Evolutionary conservation across 2,113 vertebrate genomes (phyloP).

Genomic region (Spea multiplicata): DNA sequence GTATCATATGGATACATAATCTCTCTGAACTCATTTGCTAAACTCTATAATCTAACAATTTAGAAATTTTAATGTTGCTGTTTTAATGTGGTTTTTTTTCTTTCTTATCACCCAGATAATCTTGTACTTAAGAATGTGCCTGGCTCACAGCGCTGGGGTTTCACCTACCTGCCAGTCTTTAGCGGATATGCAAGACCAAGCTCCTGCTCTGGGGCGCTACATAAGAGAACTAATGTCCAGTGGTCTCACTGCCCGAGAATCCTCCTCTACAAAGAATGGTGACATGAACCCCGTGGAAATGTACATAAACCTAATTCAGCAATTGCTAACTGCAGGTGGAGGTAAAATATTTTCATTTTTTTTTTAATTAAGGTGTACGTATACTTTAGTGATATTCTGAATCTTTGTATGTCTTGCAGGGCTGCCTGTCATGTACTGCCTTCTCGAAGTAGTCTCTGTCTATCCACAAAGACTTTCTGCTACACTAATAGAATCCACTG

Average conservation of each 20-base stretch:
- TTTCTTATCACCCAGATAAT: conserved; percentile 73
- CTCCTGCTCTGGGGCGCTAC: conserved; percentile 88
- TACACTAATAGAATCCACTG: conserved; percentile 86
- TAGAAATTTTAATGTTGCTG: background rate
- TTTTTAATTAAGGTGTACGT: too few species aligned
- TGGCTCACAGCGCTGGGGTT: conserved; percentile 88
- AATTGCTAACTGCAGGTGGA: conserved; percentile 85
- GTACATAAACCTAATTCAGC: conserved; percentile 91
- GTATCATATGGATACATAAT: conserved; percentile 57
- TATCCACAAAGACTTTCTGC: conserved; percentile 86
- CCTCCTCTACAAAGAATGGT: conserved; percentile 69
- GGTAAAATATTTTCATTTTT: conserved; percentile 64
- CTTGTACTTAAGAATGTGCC: conserved; percentile 92
- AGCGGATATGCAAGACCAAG: conserved; percentile 93
- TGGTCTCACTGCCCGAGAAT: conserved; percentile 60
- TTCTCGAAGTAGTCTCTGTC: conserved; percentile 91
- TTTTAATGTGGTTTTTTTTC: background rate
- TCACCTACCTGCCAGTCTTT: conserved; percentile 79
- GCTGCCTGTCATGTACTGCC: conserved; percentile 94
- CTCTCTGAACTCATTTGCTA: conserved; percentile 22
- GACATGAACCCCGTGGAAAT: conserved; percentile 84
- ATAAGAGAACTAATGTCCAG: conserved; percentile 77
- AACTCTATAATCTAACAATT: background rate
- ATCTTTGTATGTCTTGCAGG: conserved; percentile 62
- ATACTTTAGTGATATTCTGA: background rate